Conservation (phyloP, 1,140 invertebrate genomes). For the Agraylea sexmaculata region DNA sequence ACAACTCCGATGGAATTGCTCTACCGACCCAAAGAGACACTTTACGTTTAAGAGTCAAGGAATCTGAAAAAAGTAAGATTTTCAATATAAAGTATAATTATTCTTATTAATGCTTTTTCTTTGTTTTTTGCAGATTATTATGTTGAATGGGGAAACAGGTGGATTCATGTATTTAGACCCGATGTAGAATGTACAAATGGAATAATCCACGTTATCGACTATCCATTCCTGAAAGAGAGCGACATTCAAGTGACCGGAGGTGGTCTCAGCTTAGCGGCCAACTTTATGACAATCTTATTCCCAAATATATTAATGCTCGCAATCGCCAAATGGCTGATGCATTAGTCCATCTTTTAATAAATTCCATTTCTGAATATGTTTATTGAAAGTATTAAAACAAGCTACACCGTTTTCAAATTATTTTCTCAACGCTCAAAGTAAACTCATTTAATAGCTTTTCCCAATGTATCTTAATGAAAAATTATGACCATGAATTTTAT, state of each 20-base stretch:
- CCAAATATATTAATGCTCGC: conserved; percentile 19
- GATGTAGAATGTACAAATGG: conserved; percentile 89
- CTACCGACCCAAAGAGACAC: conserved; percentile 58
- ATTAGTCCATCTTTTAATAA: no score
- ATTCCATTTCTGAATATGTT: no score
- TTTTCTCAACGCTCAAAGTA: no score
- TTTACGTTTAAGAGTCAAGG: conserved; percentile 56
- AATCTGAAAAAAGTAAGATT: conserved; percentile 62
- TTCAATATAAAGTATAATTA: conserved; percentile 1
- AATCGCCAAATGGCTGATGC: conserved; percentile 12
- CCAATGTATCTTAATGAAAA: no score
- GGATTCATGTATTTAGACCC: conserved; percentile 72
- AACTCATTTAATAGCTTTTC: no score
- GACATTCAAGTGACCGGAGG: conserved; percentile 64
- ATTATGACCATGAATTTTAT: no score
- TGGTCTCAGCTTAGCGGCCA: conserved; percentile 24
- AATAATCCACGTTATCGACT: conserved; percentile 84
- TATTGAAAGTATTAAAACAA: no score
- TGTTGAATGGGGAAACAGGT: conserved; percentile 70
- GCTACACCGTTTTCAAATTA: no score
- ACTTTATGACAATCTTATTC: conserved; percentile 24
- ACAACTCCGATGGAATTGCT: conserved; percentile 46
- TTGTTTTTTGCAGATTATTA: conserved; percentile 52
- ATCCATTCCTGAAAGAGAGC: conserved; percentile 65
- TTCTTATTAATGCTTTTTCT: not conserved